Evolutionary conservation across 2,888 invertebrate species (phyloP).

Genomic region (Dione juno): DNA sequence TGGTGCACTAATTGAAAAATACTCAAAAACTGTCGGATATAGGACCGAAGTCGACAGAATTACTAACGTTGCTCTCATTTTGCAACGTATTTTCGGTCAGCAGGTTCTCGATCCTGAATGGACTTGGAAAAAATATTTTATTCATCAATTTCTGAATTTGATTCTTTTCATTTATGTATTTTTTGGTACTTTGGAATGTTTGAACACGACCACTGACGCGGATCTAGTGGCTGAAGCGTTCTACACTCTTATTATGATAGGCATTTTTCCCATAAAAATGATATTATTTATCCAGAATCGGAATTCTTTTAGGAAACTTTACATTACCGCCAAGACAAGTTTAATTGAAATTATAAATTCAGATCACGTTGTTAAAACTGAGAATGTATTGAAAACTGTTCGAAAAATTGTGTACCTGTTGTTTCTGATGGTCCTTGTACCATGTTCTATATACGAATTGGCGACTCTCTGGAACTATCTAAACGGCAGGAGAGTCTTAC

Average conservation of each 20-base stretch:
- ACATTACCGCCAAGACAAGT: constrained; percentile 56
- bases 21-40: constrained; percentile 58
- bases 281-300: constrained; percentile 54
- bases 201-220: constrained; percentile 52
- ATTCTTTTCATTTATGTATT: constrained; percentile 58
- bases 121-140: constrained; percentile 56
- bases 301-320: constrained; percentile 54
- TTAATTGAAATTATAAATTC: constrained; percentile 53
- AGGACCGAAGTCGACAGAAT: constrained; percentile 59
- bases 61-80: constrained; percentile 51
- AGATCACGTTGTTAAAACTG: constrained; percentile 47
- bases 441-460: constrained; percentile 54
- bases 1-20: constrained; percentile 47
- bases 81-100: constrained; percentile 60
- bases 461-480: constrained; percentile 59
- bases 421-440: constrained; percentile 50
- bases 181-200: constrained; percentile 59
- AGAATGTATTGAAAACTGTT: constrained; percentile 49
- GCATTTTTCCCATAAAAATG: constrained; percentile 55
- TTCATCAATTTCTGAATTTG: constrained; percentile 52
- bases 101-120: constrained; percentile 66
- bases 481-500: constrained; percentile 54
- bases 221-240: constrained; percentile 59
- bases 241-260: constrained; percentile 58
- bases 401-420: constrained; percentile 51